Evolutionary conservation across 2,113 vertebrate species (phyloP).

Genomic region (Zeus faber): DNA sequence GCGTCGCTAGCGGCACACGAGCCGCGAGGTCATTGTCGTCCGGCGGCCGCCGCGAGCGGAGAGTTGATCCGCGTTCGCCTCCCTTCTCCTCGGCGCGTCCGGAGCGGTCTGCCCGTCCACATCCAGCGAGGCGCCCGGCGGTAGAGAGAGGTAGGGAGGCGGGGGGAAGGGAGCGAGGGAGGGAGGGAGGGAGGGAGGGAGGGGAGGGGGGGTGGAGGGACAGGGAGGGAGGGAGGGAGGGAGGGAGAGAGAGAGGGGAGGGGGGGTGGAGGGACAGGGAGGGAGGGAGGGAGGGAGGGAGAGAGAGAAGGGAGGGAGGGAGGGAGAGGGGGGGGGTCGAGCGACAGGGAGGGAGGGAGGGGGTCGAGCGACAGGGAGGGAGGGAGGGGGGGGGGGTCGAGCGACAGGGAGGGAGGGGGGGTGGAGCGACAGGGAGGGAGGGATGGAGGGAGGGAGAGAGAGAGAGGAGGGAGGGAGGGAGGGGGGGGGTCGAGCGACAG

Average conservation of each 20-base stretch:
- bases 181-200: background rate
- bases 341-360: background rate
- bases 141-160: background rate
- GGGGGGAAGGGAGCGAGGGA: conserved; percentile 5
- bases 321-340: background rate
- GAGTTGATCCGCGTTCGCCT: conserved; percentile 21
- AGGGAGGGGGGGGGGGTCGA: background rate
- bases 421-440: background rate
- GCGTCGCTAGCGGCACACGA: conserved; percentile 44
- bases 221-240: background rate
- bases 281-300: background rate
- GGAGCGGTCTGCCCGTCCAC: conserved; percentile 15
- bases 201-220: too few species aligned
- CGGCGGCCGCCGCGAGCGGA: conserved; percentile 16
- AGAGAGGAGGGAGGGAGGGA: too few species aligned
- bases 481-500: conserved; percentile 1
- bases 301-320: background rate
- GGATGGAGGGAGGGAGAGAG: background rate
- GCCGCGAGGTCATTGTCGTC: conserved; percentile 41
- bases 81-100: background rate
- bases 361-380: background rate
- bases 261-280: too few species aligned
- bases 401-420: background rate
- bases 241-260: conserved; percentile 3
- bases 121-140: background rate